These are phyloP conservation scores for Zaprionus lineosus DNA, from an alignment of 2,888 invertebrate genomes.

Conservation along the genomic window DNA sequence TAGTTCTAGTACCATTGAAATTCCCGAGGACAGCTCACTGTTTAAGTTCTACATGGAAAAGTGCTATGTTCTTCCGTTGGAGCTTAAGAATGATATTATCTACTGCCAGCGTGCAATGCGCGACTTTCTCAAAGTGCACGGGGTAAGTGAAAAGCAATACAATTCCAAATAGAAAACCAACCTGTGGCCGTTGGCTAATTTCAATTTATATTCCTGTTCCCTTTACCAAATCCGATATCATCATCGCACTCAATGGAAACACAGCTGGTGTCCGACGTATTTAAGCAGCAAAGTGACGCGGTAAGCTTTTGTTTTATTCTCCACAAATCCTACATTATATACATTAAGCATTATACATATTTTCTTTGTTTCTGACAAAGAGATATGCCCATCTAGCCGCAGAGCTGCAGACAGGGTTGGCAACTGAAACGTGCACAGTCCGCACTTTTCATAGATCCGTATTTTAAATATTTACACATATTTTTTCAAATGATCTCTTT, in stretches of 20 bases:
- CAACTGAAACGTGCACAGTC: constrained; percentile 24
- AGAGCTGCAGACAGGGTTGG: constrained; percentile 31
- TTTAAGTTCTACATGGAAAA: constrained; percentile 74
- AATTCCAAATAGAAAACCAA: constrained; percentile 8
- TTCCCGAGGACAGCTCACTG: constrained; percentile 30
- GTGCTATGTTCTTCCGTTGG: constrained; percentile 76
- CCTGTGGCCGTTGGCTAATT: constrained; percentile 29
- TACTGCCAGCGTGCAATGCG: constrained; percentile 81
- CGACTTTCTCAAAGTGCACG: constrained; percentile 80
- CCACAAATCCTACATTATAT: background rate
- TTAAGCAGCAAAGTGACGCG: constrained; percentile 74
- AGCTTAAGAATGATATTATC: constrained; percentile 80
- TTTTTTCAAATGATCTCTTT: too few species aligned
- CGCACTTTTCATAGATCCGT: background rate
- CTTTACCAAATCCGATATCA: constrained; percentile 1
- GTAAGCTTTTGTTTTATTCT: constrained; percentile 53
- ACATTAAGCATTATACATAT: background rate
- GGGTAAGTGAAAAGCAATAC: constrained; percentile 66
- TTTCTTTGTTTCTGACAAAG: constrained; percentile 38
- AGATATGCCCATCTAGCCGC: constrained; percentile 8
- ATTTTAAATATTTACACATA: too few species aligned
- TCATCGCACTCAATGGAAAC: background rate
- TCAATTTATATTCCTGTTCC: constrained; percentile 3
- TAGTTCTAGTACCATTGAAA: constrained; percentile 16
- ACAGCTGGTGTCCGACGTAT: constrained; percentile 77